Percentiles rank a stretch among this genome's conserved stretches.
phyloP scores from a whole-genome alignment of 2,888 invertebrate genomes.

The Cheiracanthium punctorium region DNA sequence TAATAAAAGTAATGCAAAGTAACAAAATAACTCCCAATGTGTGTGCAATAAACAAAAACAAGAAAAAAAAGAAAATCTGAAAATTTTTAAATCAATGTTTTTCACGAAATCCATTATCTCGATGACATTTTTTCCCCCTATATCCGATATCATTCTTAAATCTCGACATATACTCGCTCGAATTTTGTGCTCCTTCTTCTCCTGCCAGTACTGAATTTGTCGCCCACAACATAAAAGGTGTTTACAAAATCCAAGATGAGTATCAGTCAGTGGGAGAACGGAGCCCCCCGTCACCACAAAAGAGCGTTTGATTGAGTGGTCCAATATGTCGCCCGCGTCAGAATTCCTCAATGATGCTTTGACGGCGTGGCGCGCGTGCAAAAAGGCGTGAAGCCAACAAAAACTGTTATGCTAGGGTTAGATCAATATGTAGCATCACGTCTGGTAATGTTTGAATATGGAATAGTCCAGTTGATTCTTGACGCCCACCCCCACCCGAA shows the following conservation, averaged over 20 bases:
- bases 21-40: too few relatives aligned
- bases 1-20: too few relatives aligned
- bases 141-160: too few relatives aligned
- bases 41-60: too few relatives aligned
- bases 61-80: too few relatives aligned
- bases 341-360: conserved; percentile 13
- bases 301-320: conserved; percentile 11
- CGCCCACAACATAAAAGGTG: conserved; percentile 22
- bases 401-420: conserved; percentile 14
- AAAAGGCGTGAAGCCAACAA: conserved; percentile 17
- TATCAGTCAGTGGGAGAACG: conserved; percentile 3
- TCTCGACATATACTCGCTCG: too few relatives aligned
- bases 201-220: not conserved
- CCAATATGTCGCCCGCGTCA: conserved; percentile 18
- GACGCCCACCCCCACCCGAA: not conserved
- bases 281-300: not conserved
- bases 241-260: conserved; percentile 31
- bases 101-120: too few relatives aligned
- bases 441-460: not conserved
- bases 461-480: not conserved
- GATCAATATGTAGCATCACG: not conserved
- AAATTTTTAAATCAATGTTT: too few relatives aligned
- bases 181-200: too few relatives aligned
- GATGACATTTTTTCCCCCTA: too few relatives aligned
- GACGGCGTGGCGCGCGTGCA: conserved; percentile 5